Conservation (phyloP, 2,113 vertebrate genomes). For the Caloenas nicobarica region DNA sequence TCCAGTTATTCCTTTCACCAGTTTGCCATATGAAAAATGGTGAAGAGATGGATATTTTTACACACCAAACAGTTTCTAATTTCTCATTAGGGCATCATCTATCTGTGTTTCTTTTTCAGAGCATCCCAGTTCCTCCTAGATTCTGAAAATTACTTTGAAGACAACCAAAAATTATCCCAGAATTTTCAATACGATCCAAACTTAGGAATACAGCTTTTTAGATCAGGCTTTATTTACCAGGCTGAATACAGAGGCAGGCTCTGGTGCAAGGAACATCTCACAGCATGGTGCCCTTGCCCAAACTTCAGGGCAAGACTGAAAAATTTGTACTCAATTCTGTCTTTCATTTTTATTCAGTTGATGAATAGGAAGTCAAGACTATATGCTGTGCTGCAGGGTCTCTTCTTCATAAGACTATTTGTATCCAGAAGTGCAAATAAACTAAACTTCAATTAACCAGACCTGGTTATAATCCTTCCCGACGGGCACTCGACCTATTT, state of each 20-base stretch:
- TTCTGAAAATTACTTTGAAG: background rate
- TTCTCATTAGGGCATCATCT: background rate
- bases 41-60: background rate
- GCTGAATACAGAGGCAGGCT: background rate
- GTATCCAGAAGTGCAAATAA: slow-evolving; percentile 17
- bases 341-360: slow-evolving; percentile 23
- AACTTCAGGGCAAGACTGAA: background rate
- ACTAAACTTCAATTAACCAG: slow-evolving; percentile 16
- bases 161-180: background rate
- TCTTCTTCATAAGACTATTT: background rate
- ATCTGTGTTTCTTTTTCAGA: background rate
- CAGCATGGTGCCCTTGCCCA: background rate
- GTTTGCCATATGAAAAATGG: background rate
- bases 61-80: background rate
- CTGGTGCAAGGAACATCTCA: background rate
- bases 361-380: background rate
- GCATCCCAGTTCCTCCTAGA: background rate
- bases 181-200: background rate
- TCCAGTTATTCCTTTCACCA: background rate
- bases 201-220: background rate
- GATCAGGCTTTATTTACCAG: background rate
- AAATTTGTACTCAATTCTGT: background rate
- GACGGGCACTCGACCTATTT: background rate
- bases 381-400: background rate
- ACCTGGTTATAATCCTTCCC: slow-evolving; percentile 17